phyloP scores from a whole-genome alignment of 2,113 vertebrate species.

The Melanocharis versteri region DNA sequence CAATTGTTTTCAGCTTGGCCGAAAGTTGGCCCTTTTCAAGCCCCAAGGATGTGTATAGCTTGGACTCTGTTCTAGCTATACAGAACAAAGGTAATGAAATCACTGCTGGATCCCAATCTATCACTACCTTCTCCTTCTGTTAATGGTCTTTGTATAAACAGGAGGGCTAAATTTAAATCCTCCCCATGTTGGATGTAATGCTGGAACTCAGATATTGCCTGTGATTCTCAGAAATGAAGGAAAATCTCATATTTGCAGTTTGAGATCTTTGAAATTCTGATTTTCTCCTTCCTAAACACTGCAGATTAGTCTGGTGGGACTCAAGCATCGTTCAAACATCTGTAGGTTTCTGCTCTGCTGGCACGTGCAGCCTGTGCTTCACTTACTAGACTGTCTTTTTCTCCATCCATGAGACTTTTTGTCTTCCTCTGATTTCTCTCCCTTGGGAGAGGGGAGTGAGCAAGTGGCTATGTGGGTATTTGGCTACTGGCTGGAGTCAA shows the following conservation, averaged over 20 bases:
- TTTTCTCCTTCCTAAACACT: background rate
- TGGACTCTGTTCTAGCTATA: background rate
- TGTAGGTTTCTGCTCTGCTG: background rate
- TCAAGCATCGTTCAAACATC: background rate
- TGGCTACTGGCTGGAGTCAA: background rate
- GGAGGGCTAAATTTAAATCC: background rate
- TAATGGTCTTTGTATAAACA: background rate
- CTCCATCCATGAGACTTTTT: background rate
- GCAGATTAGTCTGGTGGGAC: background rate
- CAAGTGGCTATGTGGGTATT: background rate
- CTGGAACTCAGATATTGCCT: background rate
- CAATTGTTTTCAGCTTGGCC: conserved; percentile 1
- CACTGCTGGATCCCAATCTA: background rate
- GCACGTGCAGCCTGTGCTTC: background rate
- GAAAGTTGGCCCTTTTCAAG: background rate
- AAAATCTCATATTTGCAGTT: background rate
- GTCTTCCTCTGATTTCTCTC: background rate
- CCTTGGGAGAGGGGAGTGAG: background rate
- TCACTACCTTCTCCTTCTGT: background rate
- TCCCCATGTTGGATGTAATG: background rate
- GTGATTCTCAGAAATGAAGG: background rate
- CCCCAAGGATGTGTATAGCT: background rate
- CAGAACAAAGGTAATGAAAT: conserved; percentile 10
- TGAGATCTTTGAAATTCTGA: background rate
- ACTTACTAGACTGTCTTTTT: background rate